Conservation (phyloP, 2,888 invertebrate genomes). For the Diaprepes abbreviatus region DNA sequence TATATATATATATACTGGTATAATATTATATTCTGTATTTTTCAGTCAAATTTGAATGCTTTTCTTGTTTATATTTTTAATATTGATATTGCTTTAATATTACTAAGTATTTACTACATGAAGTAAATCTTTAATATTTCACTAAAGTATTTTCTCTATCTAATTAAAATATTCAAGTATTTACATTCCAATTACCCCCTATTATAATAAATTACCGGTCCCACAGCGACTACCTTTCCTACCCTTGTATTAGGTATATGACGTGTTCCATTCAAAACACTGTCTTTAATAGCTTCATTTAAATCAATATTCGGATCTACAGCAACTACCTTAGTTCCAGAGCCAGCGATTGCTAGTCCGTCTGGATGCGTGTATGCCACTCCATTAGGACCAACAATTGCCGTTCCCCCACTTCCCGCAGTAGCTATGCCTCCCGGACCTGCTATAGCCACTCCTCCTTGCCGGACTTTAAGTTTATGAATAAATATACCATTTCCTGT, state of each 20-base stretch:
- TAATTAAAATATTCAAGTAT: neutral
- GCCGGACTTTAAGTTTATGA: conserved; percentile 77
- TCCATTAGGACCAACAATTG: conserved; percentile 85
- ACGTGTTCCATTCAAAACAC: conserved; percentile 59
- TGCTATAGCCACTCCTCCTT: conserved; percentile 85
- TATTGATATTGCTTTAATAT: too few relatives aligned
- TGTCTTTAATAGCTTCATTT: conserved; percentile 68
- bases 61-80: too few relatives aligned
- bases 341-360: conserved; percentile 82
- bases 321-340: conserved; percentile 79
- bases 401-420: conserved; percentile 84
- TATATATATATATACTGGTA: too few relatives aligned
- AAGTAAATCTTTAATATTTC: too few relatives aligned
- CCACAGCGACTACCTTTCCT: conserved; percentile 80
- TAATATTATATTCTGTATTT: too few relatives aligned
- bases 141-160: neutral
- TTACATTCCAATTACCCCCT: conserved; percentile 54
- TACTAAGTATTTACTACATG: too few relatives aligned
- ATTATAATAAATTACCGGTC: conserved; percentile 80
- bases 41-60: too few relatives aligned
- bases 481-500: conserved; percentile 77
- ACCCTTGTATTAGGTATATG: conserved; percentile 69
- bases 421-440: conserved; percentile 87
- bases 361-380: conserved; percentile 82
- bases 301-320: conserved; percentile 75